Percentiles rank a stretch among this genome's conserved stretches.
These are phyloP conservation scores for Callosobruchus maculatus DNA, from an alignment of 2,888 invertebrate genomes.

Conservation along the genomic window DNA sequence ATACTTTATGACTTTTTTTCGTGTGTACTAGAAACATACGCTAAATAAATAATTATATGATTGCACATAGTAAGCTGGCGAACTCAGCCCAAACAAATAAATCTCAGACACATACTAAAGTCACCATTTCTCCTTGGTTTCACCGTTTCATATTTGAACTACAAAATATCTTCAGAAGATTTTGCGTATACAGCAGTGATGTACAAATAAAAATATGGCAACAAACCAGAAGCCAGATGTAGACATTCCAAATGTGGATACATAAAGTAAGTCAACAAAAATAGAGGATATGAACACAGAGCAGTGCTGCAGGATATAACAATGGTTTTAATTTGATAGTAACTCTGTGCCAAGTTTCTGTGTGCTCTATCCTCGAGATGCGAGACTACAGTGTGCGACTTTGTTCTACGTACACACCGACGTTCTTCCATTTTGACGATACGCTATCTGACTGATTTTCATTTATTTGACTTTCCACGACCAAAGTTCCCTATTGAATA, in stretches of 20 bases:
- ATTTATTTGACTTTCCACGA: not conserved
- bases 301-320: not conserved
- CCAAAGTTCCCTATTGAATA: not conserved
- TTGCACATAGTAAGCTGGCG: too few relatives aligned
- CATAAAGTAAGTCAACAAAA: not conserved
- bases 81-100: too few relatives aligned
- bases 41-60: too few relatives aligned
- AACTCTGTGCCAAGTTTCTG: not conserved
- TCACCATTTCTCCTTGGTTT: too few relatives aligned
- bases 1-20: too few relatives aligned
- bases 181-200: not conserved
- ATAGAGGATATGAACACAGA: not conserved
- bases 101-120: too few relatives aligned
- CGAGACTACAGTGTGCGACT: not conserved
- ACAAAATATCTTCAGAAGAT: too few relatives aligned
- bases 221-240: not conserved
- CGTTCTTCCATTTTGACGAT: not conserved
- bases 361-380: not conserved
- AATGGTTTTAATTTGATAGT: not conserved
- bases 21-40: too few relatives aligned
- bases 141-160: too few relatives aligned
- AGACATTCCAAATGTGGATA: not conserved
- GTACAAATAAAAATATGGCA: not conserved
- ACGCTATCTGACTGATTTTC: not conserved
- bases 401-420: not conserved